Conservation (phyloP, 2,113 vertebrate species). For the Thryonomys swinderianus region DNA sequence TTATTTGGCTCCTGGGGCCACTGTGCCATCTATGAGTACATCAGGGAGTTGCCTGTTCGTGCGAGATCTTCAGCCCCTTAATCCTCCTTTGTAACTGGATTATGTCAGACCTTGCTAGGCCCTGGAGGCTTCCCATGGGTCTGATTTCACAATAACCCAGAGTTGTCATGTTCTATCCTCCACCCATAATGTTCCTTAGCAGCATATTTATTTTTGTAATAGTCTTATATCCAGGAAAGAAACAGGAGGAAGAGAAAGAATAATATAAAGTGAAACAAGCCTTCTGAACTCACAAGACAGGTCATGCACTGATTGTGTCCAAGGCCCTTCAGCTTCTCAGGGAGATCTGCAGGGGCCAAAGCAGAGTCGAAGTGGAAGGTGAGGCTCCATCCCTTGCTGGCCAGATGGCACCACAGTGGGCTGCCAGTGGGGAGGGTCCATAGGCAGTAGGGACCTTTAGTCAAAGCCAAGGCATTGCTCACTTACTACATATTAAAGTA, state of each 20-base stretch:
- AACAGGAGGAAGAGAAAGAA: background rate
- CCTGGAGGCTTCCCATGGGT: constrained; percentile 44
- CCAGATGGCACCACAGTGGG: background rate
- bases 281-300: background rate
- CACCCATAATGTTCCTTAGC: background rate
- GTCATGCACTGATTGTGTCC: background rate
- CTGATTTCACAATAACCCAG: constrained; percentile 57
- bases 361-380: background rate
- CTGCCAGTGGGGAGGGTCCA: background rate
- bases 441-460: background rate
- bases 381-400: background rate
- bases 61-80: constrained; percentile 24
- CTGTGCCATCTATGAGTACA: background rate
- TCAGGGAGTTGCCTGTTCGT: constrained; percentile 44
- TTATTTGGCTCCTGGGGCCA: constrained; percentile 3
- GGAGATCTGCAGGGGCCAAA: background rate
- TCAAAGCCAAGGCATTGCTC: background rate
- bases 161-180: background rate
- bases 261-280: background rate
- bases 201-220: constrained; percentile 59
- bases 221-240: constrained; percentile 32
- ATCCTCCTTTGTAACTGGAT: constrained; percentile 63
- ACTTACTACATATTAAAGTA: background rate
- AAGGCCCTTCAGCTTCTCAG: background rate
- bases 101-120: constrained; percentile 12